Conservation (phyloP, 2,888 invertebrate genomes). For the Camptogramma bilineatum region DNA sequence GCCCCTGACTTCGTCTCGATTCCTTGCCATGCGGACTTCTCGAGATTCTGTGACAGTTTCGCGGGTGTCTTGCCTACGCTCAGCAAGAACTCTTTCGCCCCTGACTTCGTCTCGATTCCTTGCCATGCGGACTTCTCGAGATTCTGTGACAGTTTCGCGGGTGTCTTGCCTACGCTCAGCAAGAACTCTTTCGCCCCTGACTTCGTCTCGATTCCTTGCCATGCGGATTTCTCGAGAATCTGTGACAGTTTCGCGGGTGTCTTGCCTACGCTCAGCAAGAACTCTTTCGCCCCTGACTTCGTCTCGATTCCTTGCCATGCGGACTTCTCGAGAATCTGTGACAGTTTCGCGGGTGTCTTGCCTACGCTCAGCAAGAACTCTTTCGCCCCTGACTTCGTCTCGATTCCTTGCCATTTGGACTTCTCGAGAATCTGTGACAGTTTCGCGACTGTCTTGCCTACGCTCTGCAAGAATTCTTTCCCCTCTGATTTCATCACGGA, state of each 20-base stretch:
- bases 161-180: conserved; percentile 15
- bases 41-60: conserved; percentile 4
- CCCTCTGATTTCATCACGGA: conserved; percentile 1
- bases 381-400: conserved; percentile 8
- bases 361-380: conserved; percentile 9
- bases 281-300: conserved; percentile 7
- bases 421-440: conserved; percentile 3
- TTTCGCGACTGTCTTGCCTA: conserved; percentile 14
- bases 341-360: conserved; percentile 15
- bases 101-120: conserved; percentile 13
- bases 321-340: conserved; percentile 5
- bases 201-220: conserved; percentile 8
- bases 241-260: conserved; percentile 13
- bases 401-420: conserved; percentile 3
- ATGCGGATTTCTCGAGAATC: conserved; percentile 9
- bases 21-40: conserved; percentile 7
- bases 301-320: conserved; percentile 6
- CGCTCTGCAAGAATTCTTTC: conserved; percentile 12
- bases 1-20: conserved; percentile 5
- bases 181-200: conserved; percentile 4
- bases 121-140: conserved; percentile 4
- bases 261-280: conserved; percentile 11
- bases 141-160: conserved; percentile 6
- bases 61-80: conserved; percentile 12
- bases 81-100: conserved; percentile 4